These are phyloP conservation scores for Gallinago solitaria DNA, from an alignment of 2,797 vertebrate species.

Conservation along the genomic window DNA sequence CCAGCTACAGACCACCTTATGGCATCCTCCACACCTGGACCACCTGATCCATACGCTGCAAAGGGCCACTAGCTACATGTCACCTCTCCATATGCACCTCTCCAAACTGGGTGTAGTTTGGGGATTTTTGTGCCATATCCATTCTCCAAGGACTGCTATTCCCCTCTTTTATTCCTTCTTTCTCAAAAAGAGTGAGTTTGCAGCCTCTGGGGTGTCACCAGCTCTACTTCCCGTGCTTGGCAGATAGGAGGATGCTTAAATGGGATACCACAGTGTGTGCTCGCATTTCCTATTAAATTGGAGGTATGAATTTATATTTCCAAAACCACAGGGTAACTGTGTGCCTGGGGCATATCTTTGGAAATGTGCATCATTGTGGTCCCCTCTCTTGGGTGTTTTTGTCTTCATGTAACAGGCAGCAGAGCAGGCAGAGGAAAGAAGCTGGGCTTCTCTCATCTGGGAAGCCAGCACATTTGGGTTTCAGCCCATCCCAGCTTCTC, in stretches of 20 bases:
- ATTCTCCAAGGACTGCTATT: not conserved
- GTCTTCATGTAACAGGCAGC: not conserved
- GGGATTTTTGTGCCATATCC: not conserved
- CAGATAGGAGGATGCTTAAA: not conserved
- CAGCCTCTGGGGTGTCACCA: not conserved
- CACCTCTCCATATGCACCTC: not conserved
- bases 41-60: not conserved
- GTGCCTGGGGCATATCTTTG: not conserved
- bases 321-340: not conserved
- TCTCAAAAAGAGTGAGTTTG: not conserved
- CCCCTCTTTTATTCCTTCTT: not conserved
- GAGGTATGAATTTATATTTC: not conserved
- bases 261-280: not conserved
- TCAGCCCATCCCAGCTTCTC: not conserved
- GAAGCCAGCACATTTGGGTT: not conserved
- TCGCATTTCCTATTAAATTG: slow-evolving; percentile 8
- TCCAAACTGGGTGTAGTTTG: accelerated
- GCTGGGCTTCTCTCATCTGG: not conserved
- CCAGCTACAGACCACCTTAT: not conserved
- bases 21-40: not conserved
- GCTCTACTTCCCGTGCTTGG: not conserved
- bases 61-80: not conserved
- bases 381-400: not conserved
- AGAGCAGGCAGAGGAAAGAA: not conserved
- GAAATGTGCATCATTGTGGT: not conserved